phyloP scores from a whole-genome alignment of 2,888 invertebrate species.

The Phoronis australis region DNA sequence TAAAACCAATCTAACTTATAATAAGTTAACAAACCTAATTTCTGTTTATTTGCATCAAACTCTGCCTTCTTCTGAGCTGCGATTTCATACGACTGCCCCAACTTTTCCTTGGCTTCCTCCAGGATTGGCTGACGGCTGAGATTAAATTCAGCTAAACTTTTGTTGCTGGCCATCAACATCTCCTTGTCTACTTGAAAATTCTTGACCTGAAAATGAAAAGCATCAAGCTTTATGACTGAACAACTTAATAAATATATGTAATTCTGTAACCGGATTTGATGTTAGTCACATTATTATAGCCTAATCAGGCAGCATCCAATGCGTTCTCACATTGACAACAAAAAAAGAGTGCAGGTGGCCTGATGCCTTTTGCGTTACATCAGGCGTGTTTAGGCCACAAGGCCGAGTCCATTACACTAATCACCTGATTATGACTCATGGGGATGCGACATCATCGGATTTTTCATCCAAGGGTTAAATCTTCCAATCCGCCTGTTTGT shows the following conservation, averaged over 20 bases:
- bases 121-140: slow-evolving; percentile 78
- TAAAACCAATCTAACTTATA: neutral
- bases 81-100: slow-evolving; percentile 60
- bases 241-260: too few species aligned
- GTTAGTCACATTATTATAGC: too few species aligned
- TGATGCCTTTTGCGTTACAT: too few species aligned
- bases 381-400: too few species aligned
- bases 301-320: neutral
- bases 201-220: slow-evolving; percentile 63
- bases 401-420: too few species aligned
- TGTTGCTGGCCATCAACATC: slow-evolving; percentile 79
- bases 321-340: neutral
- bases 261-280: neutral
- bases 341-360: too few species aligned
- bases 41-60: slow-evolving; percentile 63
- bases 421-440: too few species aligned
- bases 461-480: neutral
- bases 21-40: slow-evolving; percentile 67
- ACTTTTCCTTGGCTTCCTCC: slow-evolving; percentile 66
- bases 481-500: neutral
- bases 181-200: slow-evolving; percentile 73
- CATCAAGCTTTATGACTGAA: neutral
- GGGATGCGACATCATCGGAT: too few species aligned
- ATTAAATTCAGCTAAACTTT: slow-evolving; percentile 86
- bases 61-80: slow-evolving; percentile 41